Percentiles rank a stretch among this genome's conserved stretches.
Conservation (phyloP, 2,797 vertebrate genomes). For the Cuculus canorus region DNA sequence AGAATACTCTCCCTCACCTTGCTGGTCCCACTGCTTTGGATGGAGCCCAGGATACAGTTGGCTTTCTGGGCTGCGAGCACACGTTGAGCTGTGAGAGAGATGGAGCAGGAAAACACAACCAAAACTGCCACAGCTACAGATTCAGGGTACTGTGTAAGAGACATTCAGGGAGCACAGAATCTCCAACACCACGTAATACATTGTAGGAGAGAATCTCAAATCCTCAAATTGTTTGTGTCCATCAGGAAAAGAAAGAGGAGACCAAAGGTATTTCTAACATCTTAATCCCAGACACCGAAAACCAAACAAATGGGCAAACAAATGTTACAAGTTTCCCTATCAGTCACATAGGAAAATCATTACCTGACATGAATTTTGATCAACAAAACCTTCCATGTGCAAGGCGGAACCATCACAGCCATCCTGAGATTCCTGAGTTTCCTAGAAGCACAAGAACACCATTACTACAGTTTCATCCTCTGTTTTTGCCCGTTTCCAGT, state of each 20-base stretch:
- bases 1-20: no score
- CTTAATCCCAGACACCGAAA: not conserved
- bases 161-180: fast-evolving
- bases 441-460: not conserved
- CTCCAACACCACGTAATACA: not conserved
- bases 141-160: no score
- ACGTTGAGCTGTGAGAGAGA: not conserved
- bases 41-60: no score
- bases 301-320: not conserved
- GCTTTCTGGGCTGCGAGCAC: no score
- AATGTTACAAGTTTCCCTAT: not conserved
- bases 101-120: not conserved
- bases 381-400: not conserved
- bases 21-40: no score
- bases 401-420: not conserved
- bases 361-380: not conserved
- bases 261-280: not conserved
- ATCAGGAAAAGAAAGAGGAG: not conserved
- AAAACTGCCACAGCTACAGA: not conserved
- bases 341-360: not conserved
- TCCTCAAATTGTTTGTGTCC: not conserved
- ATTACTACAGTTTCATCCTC: fast-evolving
- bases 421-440: not conserved
- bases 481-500: not conserved
- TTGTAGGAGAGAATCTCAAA: not conserved